Conservation (phyloP, 2,797 vertebrate species). For the Meriones psammophilus region DNA sequence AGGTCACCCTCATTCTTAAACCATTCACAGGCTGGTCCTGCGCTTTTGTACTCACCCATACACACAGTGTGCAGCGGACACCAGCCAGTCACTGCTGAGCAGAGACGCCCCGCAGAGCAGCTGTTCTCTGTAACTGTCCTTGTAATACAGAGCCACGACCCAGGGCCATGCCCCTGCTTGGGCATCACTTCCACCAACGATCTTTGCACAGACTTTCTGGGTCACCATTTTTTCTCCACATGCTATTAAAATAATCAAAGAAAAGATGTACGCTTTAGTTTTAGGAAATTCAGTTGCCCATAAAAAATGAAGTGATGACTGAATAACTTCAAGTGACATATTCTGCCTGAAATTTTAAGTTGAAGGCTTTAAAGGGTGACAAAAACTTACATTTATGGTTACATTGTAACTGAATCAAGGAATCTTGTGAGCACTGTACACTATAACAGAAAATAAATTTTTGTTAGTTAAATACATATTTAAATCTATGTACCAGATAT, state of each 20-base stretch:
- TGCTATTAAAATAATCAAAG: constrained; percentile 79
- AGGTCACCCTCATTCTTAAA: neutral
- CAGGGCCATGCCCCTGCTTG: constrained; percentile 94
- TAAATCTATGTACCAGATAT: neutral
- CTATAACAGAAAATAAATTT: constrained; percentile 87
- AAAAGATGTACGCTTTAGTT: constrained; percentile 29
- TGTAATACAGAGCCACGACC: constrained; percentile 92
- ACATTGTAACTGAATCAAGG: constrained; percentile 91
- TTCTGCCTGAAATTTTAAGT: constrained; percentile 28
- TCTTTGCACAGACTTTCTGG: constrained; percentile 76
- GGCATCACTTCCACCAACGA: constrained; percentile 92
- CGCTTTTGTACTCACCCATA: constrained; percentile 91
- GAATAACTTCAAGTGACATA: neutral
- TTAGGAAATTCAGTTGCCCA: neutral
- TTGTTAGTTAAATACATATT: neutral
- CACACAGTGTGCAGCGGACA: constrained; percentile 96
- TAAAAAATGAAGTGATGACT: neutral
- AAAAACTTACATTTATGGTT: constrained; percentile 91
- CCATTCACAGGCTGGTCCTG: too few species aligned
- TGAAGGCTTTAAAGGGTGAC: neutral
- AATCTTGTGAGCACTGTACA: constrained; percentile 88
- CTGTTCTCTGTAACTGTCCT: constrained; percentile 79
- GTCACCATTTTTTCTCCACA: constrained; percentile 85
- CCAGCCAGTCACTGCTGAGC: constrained; percentile 92
- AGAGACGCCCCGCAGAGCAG: constrained; percentile 93